A percentile compares a stretch with the other conserved stretches of the same genome.
Conservation (phyloP, 2,888 invertebrate species). For the Rhodophaea formosa region DNA sequence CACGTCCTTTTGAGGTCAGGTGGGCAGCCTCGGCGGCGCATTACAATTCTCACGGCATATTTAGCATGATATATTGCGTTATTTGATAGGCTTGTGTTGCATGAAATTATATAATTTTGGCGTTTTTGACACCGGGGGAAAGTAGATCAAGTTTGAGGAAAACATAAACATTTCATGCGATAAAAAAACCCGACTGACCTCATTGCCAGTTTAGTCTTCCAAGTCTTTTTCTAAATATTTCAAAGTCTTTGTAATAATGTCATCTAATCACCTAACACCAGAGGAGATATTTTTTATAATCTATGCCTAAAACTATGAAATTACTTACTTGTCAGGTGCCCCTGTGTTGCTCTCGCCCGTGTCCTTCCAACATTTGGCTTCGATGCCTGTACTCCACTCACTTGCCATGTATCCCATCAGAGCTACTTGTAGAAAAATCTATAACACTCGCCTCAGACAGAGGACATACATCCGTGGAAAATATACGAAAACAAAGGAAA, state of each 20-base stretch:
- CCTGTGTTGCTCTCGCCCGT: background rate
- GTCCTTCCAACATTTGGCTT: background rate
- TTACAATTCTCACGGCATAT: conserved; percentile 32
- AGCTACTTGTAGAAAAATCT: background rate
- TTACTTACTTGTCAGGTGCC: background rate
- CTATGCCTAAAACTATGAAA: background rate
- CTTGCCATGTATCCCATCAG: conserved; percentile 1
- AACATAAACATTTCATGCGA: too few species aligned
- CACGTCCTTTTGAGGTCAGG: conserved; percentile 57
- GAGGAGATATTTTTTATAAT: too few species aligned
- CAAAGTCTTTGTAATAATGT: too few species aligned
- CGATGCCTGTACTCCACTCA: background rate
- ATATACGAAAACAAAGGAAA: background rate
- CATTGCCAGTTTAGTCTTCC: too few species aligned
- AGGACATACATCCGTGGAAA: background rate
- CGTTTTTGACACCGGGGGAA: background rate
- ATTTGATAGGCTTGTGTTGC: background rate
- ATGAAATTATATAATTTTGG: conserved; percentile 17
- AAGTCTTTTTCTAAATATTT: too few species aligned
- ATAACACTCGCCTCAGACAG: background rate
- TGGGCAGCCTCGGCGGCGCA: conserved; percentile 46
- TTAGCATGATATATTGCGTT: conserved; percentile 16
- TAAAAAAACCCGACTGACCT: too few species aligned
- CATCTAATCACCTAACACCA: too few species aligned
- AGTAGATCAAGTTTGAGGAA: too few species aligned